These are phyloP conservation scores for Haemorhous mexicanus DNA, from an alignment of 2,113 vertebrate genomes.

Conservation along the genomic window DNA sequence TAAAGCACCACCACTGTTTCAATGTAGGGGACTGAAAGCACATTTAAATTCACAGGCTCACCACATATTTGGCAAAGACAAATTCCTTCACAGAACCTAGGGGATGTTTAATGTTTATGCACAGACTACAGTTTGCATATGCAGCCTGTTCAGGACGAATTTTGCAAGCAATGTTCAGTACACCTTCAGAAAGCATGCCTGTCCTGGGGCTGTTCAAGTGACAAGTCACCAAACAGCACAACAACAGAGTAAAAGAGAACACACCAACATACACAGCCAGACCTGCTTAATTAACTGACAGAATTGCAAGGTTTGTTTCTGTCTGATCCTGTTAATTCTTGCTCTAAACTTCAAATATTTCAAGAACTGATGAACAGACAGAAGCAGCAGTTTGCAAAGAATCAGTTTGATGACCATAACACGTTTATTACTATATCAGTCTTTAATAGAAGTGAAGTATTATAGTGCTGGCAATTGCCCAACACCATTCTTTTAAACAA, in stretches of 20 bases:
- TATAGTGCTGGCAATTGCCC: background rate
- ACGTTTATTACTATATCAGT: background rate
- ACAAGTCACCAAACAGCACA: background rate
- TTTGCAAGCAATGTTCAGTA: background rate
- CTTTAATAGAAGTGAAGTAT: background rate
- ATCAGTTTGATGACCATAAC: background rate
- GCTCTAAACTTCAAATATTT: background rate
- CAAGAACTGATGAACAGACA: background rate
- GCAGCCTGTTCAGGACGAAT: constrained; percentile 1
- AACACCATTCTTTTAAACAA: background rate
- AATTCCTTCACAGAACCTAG: background rate
- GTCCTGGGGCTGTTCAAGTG: background rate
- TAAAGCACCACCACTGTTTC: accelerated
- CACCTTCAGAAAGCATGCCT: background rate
- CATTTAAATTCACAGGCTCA: background rate
- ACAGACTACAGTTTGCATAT: constrained; percentile 4
- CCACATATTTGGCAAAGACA: background rate
- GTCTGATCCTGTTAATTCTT: background rate
- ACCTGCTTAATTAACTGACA: background rate
- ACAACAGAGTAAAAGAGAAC: background rate
- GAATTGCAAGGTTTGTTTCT: background rate
- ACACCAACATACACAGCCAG: background rate
- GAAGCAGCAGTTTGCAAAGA: background rate
- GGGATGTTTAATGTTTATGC: background rate
- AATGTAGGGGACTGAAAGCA: background rate